phyloP scores from a whole-genome alignment of 35 echinoderm and acorn worm species.

The Apostichopus japonicus region DNA sequence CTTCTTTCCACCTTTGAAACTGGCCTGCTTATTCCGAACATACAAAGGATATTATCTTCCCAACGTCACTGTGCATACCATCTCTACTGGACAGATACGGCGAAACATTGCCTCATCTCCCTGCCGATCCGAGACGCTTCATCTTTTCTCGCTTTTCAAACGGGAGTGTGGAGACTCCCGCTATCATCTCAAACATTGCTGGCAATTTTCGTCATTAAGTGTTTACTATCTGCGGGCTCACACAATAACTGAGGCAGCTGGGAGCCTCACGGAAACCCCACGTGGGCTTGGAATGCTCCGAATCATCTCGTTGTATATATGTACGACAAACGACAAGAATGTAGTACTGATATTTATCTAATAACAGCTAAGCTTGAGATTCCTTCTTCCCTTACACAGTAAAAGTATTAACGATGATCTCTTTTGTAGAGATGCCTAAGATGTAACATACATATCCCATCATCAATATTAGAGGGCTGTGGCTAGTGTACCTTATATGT shows the following conservation, averaged over 20 bases:
- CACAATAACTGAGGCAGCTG: slow-evolving; percentile 10
- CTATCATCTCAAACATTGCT: slow-evolving; percentile 53
- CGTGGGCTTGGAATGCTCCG: slow-evolving; percentile 39
- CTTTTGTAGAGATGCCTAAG: too few relatives aligned
- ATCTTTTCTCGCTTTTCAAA: not conserved
- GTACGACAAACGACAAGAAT: slow-evolving; percentile 19
- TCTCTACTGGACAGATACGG: slow-evolving; percentile 2
- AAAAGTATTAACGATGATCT: not conserved
- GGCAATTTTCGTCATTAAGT: slow-evolving; percentile 46
- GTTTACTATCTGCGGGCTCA: not conserved
- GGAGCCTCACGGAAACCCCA: slow-evolving; percentile 8
- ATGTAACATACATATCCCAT: too few relatives aligned
- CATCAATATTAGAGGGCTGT: too few relatives aligned
- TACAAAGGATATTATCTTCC: not conserved
- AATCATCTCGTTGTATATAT: not conserved
- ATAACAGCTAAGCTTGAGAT: not conserved
- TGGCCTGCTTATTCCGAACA: not conserved
- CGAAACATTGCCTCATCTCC: slow-evolving; percentile 1
- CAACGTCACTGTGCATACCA: slow-evolving; percentile 31
- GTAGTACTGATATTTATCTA: slow-evolving; percentile 24
- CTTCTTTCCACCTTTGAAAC: not conserved
- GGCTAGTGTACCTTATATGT: too few relatives aligned
- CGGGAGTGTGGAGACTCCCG: slow-evolving; percentile 24
- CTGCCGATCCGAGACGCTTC: not conserved
- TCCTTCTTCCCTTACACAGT: not conserved